Percentiles rank a stretch among this genome's conserved stretches.
Evolutionary conservation across 2,888 invertebrate genomes (phyloP).

Genomic region (Tipula confusa): DNA sequence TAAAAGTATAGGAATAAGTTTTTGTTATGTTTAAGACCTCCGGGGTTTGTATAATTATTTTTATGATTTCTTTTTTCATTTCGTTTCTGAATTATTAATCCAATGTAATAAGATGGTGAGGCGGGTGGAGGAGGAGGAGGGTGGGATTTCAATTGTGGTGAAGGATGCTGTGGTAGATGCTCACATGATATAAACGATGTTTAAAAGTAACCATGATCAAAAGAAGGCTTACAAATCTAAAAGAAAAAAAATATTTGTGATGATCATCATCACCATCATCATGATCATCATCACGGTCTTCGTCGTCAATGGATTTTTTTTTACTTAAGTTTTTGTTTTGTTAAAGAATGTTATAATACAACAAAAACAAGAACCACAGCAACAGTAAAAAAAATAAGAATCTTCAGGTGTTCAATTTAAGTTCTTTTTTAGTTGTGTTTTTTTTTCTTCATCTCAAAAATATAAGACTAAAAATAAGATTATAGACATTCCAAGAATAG

Average conservation of each 20-base stretch:
- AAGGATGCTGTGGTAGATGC: background rate
- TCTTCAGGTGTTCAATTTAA: constrained; percentile 25
- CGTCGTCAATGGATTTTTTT: background rate
- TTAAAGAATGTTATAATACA: constrained; percentile 8
- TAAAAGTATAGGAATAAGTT: background rate
- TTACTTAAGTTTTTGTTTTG: background rate
- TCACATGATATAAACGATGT: background rate
- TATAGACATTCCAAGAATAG: constrained; percentile 25
- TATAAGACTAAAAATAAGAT: constrained; percentile 7
- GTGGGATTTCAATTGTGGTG: no score
- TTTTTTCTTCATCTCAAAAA: background rate
- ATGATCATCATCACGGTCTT: background rate
- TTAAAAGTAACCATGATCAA: background rate
- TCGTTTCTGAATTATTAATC: background rate
- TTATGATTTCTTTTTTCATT: background rate
- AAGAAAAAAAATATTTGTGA: no score
- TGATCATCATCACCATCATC: background rate
- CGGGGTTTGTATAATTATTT: background rate
- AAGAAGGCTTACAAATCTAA: background rate
- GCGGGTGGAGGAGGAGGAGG: background rate
- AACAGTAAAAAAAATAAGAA: background rate
- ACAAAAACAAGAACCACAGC: constrained; percentile 7
- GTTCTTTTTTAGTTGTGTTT: constrained; percentile 5
- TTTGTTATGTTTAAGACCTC: background rate
- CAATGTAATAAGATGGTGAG: background rate